Evolutionary conservation across 1,140 invertebrate species (phyloP).

Genomic region (Drosophila repletoides): DNA sequence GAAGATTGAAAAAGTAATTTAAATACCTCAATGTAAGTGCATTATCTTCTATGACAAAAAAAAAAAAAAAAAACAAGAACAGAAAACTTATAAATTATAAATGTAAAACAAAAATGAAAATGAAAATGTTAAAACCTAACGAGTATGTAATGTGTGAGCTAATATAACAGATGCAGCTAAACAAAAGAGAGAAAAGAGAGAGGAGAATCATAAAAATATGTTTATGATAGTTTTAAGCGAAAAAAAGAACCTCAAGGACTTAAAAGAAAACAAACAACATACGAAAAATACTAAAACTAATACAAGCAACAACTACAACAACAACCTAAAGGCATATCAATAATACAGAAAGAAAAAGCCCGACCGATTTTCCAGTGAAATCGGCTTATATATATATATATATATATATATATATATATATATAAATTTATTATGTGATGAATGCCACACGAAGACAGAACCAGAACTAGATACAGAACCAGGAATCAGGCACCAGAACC

Average conservation of each 20-base stretch:
- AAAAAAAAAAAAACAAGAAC: constrained; percentile 24
- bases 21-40: constrained; percentile 81
- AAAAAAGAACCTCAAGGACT: constrained; percentile 9
- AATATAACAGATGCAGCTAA: constrained; percentile 12
- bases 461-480: not conserved
- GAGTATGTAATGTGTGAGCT: constrained; percentile 31
- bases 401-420: not conserved
- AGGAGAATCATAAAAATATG: constrained; percentile 26
- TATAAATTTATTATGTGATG: too few species aligned
- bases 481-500: not conserved
- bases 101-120: constrained; percentile 31
- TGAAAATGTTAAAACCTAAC: constrained; percentile 21
- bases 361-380: not conserved
- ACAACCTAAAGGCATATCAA: constrained; percentile 23
- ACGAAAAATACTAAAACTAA: not conserved
- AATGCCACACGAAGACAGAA: not conserved
- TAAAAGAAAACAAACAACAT: constrained; percentile 7
- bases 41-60: constrained; percentile 73
- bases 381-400: not conserved
- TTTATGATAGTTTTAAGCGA: constrained; percentile 39
- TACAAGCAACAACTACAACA: constrained; percentile 6
- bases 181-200: not conserved
- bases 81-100: constrained; percentile 32
- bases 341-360: not conserved
- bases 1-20: constrained; percentile 81